Percentiles rank a stretch among this genome's conserved stretches.
Conservation (phyloP, 1,140 invertebrate genomes). For the Ostrea edulis region DNA sequence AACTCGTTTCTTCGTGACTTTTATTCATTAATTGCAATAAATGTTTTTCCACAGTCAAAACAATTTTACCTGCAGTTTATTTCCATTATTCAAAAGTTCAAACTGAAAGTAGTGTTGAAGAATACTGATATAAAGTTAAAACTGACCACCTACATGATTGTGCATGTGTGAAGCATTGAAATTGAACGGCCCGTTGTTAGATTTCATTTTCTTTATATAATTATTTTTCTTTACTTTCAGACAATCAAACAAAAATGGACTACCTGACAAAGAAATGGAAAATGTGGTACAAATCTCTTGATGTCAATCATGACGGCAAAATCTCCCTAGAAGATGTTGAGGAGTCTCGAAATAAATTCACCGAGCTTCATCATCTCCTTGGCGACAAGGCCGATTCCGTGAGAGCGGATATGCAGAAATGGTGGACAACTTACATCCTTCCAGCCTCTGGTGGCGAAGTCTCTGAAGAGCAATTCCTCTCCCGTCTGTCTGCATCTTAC, state of each 20-base stretch:
- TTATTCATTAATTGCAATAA: too few species aligned
- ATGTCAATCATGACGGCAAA: constrained; percentile 65
- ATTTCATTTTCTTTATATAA: not conserved
- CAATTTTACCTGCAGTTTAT: too few species aligned
- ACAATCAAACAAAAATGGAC: constrained; percentile 46
- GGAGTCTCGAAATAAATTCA: constrained; percentile 64
- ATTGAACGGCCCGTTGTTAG: too few species aligned
- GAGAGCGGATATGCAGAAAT: constrained; percentile 49
- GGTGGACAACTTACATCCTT: constrained; percentile 57
- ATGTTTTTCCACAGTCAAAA: too few species aligned
- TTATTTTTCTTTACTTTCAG: not conserved
- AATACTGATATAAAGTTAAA: too few species aligned
- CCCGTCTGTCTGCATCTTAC: constrained; percentile 39
- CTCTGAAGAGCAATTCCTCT: constrained; percentile 54
- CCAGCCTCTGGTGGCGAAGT: constrained; percentile 40
- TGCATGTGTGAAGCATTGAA: too few species aligned
- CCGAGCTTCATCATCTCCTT: constrained; percentile 59
- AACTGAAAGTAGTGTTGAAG: too few species aligned
- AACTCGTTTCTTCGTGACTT: too few species aligned
- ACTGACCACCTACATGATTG: too few species aligned
- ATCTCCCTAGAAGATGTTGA: constrained; percentile 64
- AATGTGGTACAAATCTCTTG: constrained; percentile 64
- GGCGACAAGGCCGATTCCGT: constrained; percentile 58
- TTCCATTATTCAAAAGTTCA: too few species aligned
- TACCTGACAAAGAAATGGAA: constrained; percentile 62